Percentiles rank a stretch among this genome's conserved stretches.
Evolutionary conservation across 2,797 vertebrate genomes (phyloP).

Genomic region (Acrocephalus scirpaceus): DNA sequence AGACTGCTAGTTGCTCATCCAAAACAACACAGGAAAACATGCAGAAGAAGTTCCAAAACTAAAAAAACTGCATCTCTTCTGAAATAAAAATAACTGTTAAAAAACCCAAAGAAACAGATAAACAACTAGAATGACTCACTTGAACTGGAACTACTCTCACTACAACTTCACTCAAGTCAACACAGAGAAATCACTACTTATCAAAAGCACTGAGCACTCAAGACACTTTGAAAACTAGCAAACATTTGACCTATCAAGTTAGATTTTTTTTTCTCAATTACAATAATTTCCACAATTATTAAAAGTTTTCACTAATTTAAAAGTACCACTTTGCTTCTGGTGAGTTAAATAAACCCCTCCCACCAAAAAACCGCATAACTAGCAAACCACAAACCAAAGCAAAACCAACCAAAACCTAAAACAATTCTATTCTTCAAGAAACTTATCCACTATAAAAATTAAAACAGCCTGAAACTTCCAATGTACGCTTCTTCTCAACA

Average conservation of each 20-base stretch:
- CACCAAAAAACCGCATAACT: rapidly evolving
- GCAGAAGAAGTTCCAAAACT: background rate
- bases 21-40: background rate
- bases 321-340: background rate
- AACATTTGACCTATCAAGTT: background rate
- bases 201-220: background rate
- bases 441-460: background rate
- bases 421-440: background rate
- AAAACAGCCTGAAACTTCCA: background rate
- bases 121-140: background rate
- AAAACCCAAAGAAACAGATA: background rate
- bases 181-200: background rate
- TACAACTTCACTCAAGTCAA: background rate
- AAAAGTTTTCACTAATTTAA: background rate
- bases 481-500: background rate
- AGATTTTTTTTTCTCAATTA: background rate
- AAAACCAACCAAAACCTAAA: background rate
- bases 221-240: background rate
- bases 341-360: background rate
- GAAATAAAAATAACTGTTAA: background rate
- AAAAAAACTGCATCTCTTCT: background rate
- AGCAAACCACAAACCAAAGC: background rate
- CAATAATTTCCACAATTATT: background rate
- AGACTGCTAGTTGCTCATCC: background rate
- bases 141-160: background rate